A percentile compares a stretch with the other conserved stretches of the same genome.
Conservation (phyloP, 1,140 invertebrate genomes). For the Leptonema lineaticorne region DNA sequence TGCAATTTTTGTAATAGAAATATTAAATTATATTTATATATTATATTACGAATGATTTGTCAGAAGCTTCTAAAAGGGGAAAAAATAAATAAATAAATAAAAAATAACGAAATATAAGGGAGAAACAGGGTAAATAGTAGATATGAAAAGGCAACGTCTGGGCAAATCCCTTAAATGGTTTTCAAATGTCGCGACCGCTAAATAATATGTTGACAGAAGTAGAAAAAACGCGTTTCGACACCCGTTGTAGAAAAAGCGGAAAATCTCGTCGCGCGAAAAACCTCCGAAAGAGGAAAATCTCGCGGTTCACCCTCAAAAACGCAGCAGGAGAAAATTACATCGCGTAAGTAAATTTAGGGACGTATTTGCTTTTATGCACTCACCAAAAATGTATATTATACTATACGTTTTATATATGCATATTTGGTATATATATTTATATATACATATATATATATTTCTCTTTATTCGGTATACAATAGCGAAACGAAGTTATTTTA, state of each 20-base stretch:
- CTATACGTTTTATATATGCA: background rate
- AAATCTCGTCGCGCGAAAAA: background rate
- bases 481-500: too few species aligned
- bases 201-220: conserved; percentile 19
- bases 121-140: background rate
- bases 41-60: background rate
- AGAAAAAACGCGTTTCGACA: background rate
- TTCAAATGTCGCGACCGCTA: conserved; percentile 18
- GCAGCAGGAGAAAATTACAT: conserved; percentile 27
- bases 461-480: too few species aligned
- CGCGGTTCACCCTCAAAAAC: background rate
- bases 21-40: background rate
- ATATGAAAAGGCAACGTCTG: background rate
- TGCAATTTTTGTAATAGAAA: too few species aligned
- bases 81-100: background rate
- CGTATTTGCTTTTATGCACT: conserved; percentile 30
- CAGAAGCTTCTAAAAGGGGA: too few species aligned
- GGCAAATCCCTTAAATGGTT: conserved; percentile 22
- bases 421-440: too few species aligned
- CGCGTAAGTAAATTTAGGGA: conserved; percentile 29
- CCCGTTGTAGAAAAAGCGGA: background rate
- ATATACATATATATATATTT: too few species aligned
- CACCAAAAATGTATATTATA: background rate
- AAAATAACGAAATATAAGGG: background rate
- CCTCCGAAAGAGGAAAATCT: conserved; percentile 4